Evolutionary conservation across 2,797 vertebrate genomes (phyloP).

Genomic region (Huso huso): DNA sequence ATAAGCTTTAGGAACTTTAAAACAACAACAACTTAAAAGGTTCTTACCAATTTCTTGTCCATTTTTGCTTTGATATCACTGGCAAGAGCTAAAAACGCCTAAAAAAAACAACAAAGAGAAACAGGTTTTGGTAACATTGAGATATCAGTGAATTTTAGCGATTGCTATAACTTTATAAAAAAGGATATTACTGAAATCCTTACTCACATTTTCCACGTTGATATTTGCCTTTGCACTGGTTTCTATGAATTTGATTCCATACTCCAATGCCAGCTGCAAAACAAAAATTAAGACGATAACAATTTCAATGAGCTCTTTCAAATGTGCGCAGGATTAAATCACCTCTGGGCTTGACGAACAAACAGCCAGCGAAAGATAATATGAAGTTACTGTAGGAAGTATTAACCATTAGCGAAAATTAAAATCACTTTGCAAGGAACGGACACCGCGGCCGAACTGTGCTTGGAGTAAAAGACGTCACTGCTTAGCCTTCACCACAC

Average conservation of each 20-base stretch:
- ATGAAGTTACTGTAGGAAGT: neutral
- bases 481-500: too few relatives aligned
- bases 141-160: neutral
- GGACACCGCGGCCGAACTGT: too few relatives aligned
- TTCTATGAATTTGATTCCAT: slow-evolving; percentile 97
- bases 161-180: neutral
- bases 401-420: neutral
- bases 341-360: neutral
- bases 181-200: rapidly evolving
- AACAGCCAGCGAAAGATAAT: neutral
- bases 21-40: neutral
- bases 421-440: neutral
- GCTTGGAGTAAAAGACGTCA: too few relatives aligned
- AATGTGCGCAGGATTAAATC: too few relatives aligned
- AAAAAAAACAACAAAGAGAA: slow-evolving; percentile 19
- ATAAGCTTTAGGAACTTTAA: too few relatives aligned
- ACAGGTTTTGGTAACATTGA: neutral
- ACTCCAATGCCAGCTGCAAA: slow-evolving; percentile 81
- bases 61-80: slow-evolving; percentile 98
- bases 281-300: too few relatives aligned
- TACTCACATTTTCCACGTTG: slow-evolving; percentile 92
- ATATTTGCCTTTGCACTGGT: slow-evolving; percentile 97
- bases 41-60: slow-evolving; percentile 94
- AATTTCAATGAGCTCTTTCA: too few relatives aligned
- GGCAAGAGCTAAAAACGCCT: slow-evolving; percentile 94